These are phyloP conservation scores for Ormyrus nitidulus DNA, from an alignment of 2,888 invertebrate genomes.

Conservation along the genomic window DNA sequence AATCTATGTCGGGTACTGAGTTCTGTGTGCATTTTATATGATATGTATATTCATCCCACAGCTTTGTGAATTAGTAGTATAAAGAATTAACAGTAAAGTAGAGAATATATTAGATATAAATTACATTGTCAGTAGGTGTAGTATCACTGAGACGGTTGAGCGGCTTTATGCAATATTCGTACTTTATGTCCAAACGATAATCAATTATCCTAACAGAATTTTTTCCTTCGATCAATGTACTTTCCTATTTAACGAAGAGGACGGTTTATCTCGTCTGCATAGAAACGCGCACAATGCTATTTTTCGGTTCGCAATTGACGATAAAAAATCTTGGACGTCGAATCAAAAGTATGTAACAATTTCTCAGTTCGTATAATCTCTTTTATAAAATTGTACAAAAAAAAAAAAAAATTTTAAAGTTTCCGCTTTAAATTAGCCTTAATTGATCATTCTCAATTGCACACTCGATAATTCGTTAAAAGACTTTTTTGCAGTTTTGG, in stretches of 20 bases:
- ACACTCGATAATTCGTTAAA: too few relatives aligned
- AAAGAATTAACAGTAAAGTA: slow-evolving; percentile 24
- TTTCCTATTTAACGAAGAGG: slow-evolving; percentile 7
- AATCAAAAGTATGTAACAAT: slow-evolving; percentile 1
- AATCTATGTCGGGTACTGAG: slow-evolving; percentile 18
- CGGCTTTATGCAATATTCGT: slow-evolving; percentile 12
- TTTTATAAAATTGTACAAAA: too few relatives aligned
- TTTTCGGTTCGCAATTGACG: not conserved
- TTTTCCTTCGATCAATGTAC: too few relatives aligned
- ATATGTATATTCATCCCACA: slow-evolving; percentile 19
- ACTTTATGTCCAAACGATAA: not conserved
- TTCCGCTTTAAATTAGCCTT: too few relatives aligned
- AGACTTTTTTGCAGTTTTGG: not conserved
- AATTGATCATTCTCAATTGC: too few relatives aligned
- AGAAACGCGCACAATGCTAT: slow-evolving; percentile 9
- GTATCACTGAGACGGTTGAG: slow-evolving; percentile 29
- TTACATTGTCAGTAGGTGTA: slow-evolving; percentile 35
- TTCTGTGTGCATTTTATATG: slow-evolving; percentile 17
- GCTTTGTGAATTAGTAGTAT: slow-evolving; percentile 36
- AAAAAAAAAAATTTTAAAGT: not conserved
- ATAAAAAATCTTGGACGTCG: not conserved
- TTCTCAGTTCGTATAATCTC: not conserved
- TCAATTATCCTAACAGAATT: not conserved
- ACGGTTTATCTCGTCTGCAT: slow-evolving; percentile 13
- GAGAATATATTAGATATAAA: slow-evolving; percentile 42